phyloP scores from a whole-genome alignment of 1,140 invertebrate species.

The Heliothis virescens region DNA sequence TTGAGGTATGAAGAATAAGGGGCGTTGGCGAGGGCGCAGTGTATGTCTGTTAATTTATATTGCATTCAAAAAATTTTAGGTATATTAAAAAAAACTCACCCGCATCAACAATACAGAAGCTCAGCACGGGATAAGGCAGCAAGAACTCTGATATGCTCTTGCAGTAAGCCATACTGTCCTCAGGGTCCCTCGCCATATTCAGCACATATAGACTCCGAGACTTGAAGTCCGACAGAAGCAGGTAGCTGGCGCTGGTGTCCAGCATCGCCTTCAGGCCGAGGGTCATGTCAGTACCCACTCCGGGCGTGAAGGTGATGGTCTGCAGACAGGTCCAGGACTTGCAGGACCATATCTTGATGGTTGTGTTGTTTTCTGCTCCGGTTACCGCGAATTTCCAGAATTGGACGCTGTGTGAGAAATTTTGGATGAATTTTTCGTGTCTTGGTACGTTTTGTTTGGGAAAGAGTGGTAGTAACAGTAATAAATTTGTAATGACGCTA shows the following conservation, averaged over 20 bases:
- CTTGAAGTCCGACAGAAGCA: conserved; percentile 94
- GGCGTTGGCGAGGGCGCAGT: too few species aligned
- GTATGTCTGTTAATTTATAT: too few species aligned
- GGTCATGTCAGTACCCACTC: conserved; percentile 66
- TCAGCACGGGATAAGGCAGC: conserved; percentile 93
- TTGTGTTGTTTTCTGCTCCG: conserved; percentile 95
- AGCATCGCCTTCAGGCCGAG: conserved; percentile 92
- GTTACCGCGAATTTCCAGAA: conserved; percentile 98
- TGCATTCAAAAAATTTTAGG: too few species aligned
- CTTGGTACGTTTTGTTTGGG: neutral
- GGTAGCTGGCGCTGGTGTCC: conserved; percentile 93
- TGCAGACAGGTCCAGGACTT: conserved; percentile 97
- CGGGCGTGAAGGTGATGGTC: conserved; percentile 91
- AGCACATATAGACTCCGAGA: conserved; percentile 92
- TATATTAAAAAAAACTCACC: conserved; percentile 66
- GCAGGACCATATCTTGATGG: conserved; percentile 97
- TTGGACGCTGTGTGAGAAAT: conserved; percentile 88
- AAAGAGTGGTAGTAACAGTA: too few species aligned
- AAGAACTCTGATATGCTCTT: conserved; percentile 93
- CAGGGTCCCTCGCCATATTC: conserved; percentile 86
- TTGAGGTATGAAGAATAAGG: too few species aligned
- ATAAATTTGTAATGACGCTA: too few species aligned
- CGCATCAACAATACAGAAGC: conserved; percentile 95
- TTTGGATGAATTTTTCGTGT: neutral
- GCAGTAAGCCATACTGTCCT: conserved; percentile 76